Base-by-base conservation (phyloP, 92 coral and sea anemone species). In the Palythoa heliodiscus region DNA sequence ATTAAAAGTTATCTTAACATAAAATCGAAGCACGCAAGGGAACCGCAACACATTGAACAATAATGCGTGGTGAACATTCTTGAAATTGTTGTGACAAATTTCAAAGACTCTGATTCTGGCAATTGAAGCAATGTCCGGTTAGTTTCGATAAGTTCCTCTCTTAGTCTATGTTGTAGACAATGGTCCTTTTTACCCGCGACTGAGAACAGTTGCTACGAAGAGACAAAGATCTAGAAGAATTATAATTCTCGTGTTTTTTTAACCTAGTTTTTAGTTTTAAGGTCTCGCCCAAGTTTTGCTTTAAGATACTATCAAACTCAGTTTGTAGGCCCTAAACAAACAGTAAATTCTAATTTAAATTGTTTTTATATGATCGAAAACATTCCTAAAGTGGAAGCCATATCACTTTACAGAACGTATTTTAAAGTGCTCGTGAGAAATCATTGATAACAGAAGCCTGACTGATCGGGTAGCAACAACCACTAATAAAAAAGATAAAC, bases 401-500 rank as follows among this genome's bases (percentile, higher is more conserved):
- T 80, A 67, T 80, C 84, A 80, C 73, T 52, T 80, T 80, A 66
- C 73, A 40, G 35, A 64, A 66, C 61, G n/a, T 7, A 37, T 40
- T 63, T 14, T 64, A 61, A 79, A 79, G 64, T 43, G 73, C 24
- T 48, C 48, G 39, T 14, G 23, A 23, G 43, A 64, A 67, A 69
- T 40, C 19, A 19, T 66, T 43, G 84, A 80, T 80, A 80, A 80
- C 74, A 67, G 7, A 64, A 47, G 39, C 15, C 84, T 64, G 53
- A 17, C 22, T 53, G 81, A 37, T 76, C 40, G 81, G 60, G 53
- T 66, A 40, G 29, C 73, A 80, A 23, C 25, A 48, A 11, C 16
- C 74, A 64, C 48, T 63, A 52, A n/a, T 58, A 43, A 80, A 78
- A 80, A 78, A 80, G 47, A 60, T 24, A 43, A 80, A 80, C 73